A percentile compares a stretch with the other conserved stretches of the same genome.
phyloP scores from a whole-genome alignment of 2,113 vertebrate genomes.

The Calidris pugnax region DNA sequence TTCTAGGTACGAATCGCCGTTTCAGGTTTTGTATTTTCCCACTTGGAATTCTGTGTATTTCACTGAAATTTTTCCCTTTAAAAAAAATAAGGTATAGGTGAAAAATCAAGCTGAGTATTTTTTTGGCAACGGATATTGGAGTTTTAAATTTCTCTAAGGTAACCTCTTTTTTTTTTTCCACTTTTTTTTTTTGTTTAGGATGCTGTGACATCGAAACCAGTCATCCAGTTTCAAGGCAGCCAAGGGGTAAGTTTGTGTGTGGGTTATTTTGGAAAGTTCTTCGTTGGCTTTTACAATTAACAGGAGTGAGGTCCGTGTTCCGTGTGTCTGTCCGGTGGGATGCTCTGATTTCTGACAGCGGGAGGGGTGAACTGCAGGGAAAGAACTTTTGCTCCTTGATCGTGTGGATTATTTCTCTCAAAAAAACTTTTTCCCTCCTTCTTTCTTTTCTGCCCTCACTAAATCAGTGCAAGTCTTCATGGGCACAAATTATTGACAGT shows the following conservation, averaged over 20 bases:
- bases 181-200: conserved; percentile 71
- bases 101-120: neutral
- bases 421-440: neutral
- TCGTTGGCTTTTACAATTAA: accelerated
- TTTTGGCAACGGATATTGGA: neutral
- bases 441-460: neutral
- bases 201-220: conserved; percentile 80
- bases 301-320: neutral
- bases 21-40: neutral
- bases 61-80: neutral
- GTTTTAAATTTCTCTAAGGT: neutral
- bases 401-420: accelerated
- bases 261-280: neutral
- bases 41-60: neutral
- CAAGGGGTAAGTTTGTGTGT: conserved; percentile 88
- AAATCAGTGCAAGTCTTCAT: neutral
- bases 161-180: neutral
- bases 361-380: neutral
- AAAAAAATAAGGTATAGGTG: neutral
- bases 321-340: neutral
- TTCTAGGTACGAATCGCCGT: accelerated
- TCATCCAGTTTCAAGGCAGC: conserved; percentile 93
- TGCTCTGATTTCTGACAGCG: neutral
- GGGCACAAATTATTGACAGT: neutral
- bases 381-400: neutral